phyloP scores from a whole-genome alignment of 1,140 invertebrate genomes.

The Danaus plexippus region DNA sequence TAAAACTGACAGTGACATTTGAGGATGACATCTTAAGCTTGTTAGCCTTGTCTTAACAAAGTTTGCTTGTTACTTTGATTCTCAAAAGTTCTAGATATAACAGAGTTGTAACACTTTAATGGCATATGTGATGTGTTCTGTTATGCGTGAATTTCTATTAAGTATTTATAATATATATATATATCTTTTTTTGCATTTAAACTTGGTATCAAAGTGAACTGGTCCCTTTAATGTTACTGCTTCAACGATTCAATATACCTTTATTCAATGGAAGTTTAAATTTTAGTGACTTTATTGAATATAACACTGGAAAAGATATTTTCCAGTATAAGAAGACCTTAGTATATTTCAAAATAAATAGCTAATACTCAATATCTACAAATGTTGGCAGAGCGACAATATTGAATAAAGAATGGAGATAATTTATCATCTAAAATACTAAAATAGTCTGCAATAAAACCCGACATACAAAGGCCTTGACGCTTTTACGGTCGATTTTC shows the following conservation, averaged over 20 bases:
- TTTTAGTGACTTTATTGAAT: no score
- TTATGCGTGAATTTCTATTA: no score
- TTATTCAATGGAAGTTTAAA: no score
- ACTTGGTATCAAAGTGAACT: no score
- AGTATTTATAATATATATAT: no score
- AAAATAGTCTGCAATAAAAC: slow-evolving; percentile 49
- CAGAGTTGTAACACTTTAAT: no score
- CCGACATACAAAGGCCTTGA: slow-evolving; percentile 39
- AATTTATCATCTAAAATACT: slow-evolving; percentile 37
- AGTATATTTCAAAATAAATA: slow-evolving; percentile 11
- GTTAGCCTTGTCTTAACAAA: slow-evolving; percentile 33
- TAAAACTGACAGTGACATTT: slow-evolving; percentile 29
- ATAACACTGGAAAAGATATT: slow-evolving; percentile 1
- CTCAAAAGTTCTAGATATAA: no score
- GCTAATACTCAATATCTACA: slow-evolving; percentile 20
- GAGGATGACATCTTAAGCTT: slow-evolving; percentile 36
- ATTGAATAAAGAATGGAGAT: slow-evolving; percentile 41
- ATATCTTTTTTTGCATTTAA: no score
- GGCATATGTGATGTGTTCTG: no score
- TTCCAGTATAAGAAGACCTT: no score
- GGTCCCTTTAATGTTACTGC: no score
- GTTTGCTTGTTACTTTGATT: slow-evolving; percentile 13
- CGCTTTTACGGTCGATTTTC: slow-evolving; percentile 45
- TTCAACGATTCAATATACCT: no score
- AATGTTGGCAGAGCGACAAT: slow-evolving; percentile 25